phyloP scores from a whole-genome alignment of 2,888 invertebrate species.

The Oscheius myriophilus region DNA sequence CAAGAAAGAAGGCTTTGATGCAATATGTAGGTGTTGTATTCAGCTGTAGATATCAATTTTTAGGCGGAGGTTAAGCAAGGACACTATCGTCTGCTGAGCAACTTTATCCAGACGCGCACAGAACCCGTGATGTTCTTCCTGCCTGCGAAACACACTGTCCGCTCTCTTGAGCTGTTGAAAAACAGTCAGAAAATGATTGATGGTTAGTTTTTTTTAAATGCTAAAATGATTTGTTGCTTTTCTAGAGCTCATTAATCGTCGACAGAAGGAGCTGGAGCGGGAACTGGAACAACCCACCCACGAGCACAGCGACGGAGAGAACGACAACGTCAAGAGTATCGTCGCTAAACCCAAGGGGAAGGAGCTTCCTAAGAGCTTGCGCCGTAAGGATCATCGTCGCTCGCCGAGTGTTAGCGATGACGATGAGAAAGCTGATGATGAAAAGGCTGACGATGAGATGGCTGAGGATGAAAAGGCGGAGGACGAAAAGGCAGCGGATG shows the following conservation, averaged over 20 bases:
- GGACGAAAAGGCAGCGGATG: neutral
- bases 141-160: constrained; percentile 82
- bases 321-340: constrained; percentile 25
- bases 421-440: neutral
- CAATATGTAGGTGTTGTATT: constrained; percentile 54
- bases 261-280: constrained; percentile 25
- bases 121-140: constrained; percentile 88
- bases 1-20: constrained; percentile 79
- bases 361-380: neutral
- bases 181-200: constrained; percentile 75
- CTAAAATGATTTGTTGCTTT: neutral
- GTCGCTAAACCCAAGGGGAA: constrained; percentile 5
- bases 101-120: constrained; percentile 86
- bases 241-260: constrained; percentile 25
- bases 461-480: constrained; percentile 18
- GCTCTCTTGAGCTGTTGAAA: constrained; percentile 78
- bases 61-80: constrained; percentile 84
- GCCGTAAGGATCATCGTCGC: neutral
- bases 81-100: constrained; percentile 80
- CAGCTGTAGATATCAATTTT: constrained; percentile 14
- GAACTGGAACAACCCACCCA: constrained; percentile 17
- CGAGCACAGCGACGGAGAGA: constrained; percentile 13
- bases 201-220: constrained; percentile 37
- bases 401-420: neutral
- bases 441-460: neutral